Base-by-base conservation (phyloP, 2,797 vertebrate genomes). In the Monodelphis domestica region DNA sequence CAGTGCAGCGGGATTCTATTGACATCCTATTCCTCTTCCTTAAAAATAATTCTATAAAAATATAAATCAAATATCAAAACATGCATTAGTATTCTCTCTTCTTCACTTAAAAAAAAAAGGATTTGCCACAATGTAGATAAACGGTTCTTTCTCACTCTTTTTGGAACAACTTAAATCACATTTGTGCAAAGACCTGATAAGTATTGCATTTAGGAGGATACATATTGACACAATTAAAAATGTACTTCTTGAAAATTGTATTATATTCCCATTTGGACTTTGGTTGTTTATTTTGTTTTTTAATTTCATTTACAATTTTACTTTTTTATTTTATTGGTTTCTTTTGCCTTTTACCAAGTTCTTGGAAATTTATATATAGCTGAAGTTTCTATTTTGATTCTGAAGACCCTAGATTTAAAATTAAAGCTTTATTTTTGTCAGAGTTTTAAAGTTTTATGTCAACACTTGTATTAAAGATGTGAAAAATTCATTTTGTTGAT, bases 331-430 rank as follows among this genome's bases (percentile, higher is more conserved):
- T 94, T 94, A 96, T 56, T 92, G 95, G 54, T 95, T 96, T 97
- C 94, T 95, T 84, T 91, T 96, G 93, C 96, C 89, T 95, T 93
- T 55, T 53, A 5, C 90, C 90, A 93, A 70, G 95, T 12, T 93
- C n/a, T 91, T 96, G 89, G 90, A 95, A 93, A 54, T 89, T 96
- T 59, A 95, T 92, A 87, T 87, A 59, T 51, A 91, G n/a, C 96
- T 96, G 12, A 0, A 3, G 51, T 93, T 97, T 96, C 94, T 89
- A 97, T 93, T 97, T n/a, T 97, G 91, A 93, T 89, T 97, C 95
- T 94, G 45, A 97, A 95, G 92, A 92, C 26, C 89, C 6, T 57
- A 95, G 92, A 89, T 57, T 94, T 97, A 92, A 84, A 92, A 70
- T 95, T 96, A 94, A 94, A 91, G 54, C 3, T 70, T 84, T 28